Evolutionary conservation across 2,113 vertebrate species (phyloP).

Genomic region (Chiloscyllium plagiosum): DNA sequence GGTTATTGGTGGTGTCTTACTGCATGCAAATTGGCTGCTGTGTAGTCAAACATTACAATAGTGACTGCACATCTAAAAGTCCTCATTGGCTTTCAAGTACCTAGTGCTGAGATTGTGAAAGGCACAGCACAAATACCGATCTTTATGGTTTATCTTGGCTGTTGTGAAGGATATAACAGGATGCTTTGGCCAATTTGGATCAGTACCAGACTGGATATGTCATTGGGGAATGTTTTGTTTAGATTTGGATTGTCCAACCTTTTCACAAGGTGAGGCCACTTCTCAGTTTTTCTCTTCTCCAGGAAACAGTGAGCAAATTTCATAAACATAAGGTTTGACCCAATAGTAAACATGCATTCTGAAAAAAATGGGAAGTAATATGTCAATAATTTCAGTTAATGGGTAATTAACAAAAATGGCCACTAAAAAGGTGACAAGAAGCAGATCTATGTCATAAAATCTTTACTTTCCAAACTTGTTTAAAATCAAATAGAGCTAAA

Average conservation of each 20-base stretch:
- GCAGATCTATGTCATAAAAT: no score
- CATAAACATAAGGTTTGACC: no score
- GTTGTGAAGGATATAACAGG: not conserved
- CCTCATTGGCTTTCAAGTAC: not conserved
- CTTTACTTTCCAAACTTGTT: no score
- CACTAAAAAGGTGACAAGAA: no score
- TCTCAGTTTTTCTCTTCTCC: no score
- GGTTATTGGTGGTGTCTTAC: not conserved
- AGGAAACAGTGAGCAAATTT: no score
- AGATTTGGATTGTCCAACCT: not conserved
- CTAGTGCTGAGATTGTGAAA: not conserved
- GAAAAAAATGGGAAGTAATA: no score
- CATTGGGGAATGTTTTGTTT: not conserved
- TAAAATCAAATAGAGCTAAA: no score
- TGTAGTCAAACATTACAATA: not conserved
- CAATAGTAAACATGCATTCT: no score
- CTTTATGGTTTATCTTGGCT: not conserved
- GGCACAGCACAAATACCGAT: not conserved
- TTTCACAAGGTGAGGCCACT: no score
- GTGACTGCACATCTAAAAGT: not conserved
- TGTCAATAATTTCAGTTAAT: no score
- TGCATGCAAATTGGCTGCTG: not conserved
- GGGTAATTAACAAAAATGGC: no score
- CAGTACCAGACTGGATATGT: not conserved
- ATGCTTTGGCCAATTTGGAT: not conserved